phyloP scores from a whole-genome alignment of 1,140 invertebrate genomes.

The Eueides isabella region DNA sequence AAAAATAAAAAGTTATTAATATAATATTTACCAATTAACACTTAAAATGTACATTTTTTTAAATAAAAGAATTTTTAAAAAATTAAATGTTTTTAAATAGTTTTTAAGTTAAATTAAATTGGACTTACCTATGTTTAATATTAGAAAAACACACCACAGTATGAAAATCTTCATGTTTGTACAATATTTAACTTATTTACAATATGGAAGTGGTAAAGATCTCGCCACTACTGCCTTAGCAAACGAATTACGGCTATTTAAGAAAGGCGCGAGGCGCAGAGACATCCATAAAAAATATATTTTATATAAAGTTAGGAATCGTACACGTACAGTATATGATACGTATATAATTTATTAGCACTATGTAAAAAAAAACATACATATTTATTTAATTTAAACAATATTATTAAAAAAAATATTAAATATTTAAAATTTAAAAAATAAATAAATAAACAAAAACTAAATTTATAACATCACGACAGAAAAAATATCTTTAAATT shows the following conservation, averaged over 20 bases:
- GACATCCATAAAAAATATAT: constrained; percentile 15
- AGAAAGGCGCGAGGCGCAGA: constrained; percentile 20
- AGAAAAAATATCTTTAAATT: too few relatives aligned
- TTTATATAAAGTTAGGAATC: neutral
- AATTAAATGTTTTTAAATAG: too few relatives aligned
- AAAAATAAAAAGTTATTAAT: neutral
- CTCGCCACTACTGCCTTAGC: constrained; percentile 15
- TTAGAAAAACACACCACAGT: neutral
- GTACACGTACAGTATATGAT: neutral
- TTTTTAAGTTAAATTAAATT: neutral
- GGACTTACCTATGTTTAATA: neutral
- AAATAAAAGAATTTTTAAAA: too few relatives aligned
- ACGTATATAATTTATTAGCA: neutral
- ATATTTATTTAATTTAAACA: too few relatives aligned
- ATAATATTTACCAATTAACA: too few relatives aligned
- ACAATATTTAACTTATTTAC: neutral
- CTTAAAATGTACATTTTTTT: too few relatives aligned
- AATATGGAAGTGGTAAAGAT: constrained; percentile 1
- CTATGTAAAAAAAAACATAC: too few relatives aligned
- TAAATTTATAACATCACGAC: too few relatives aligned
- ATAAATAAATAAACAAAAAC: too few relatives aligned
- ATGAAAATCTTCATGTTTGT: constrained; percentile 10
- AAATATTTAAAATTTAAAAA: too few relatives aligned
- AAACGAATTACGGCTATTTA: constrained; percentile 8
- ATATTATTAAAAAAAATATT: too few relatives aligned